phyloP scores from a whole-genome alignment of 2,113 vertebrate genomes.

The Neotragus pygmaeus region DNA sequence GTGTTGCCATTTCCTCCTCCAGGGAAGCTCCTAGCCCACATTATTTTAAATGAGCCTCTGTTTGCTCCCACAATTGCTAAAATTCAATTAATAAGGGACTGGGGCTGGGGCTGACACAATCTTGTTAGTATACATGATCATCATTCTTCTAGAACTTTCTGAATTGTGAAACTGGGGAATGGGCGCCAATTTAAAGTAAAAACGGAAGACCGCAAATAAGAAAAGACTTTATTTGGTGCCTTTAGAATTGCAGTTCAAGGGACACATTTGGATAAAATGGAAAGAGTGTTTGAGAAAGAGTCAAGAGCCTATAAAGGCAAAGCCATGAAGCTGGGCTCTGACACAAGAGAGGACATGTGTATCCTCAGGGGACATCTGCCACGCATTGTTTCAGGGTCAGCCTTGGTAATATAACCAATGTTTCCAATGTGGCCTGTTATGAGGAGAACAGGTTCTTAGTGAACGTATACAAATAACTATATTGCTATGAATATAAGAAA shows the following conservation, averaged over 20 bases:
- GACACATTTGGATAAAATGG: neutral
- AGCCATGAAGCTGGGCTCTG: neutral
- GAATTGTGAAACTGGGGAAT: neutral
- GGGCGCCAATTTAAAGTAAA: neutral
- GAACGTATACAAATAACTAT: neutral
- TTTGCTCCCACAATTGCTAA: neutral
- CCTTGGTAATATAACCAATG: neutral
- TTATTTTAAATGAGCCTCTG: neutral
- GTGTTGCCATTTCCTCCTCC: neutral
- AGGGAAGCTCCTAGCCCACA: neutral
- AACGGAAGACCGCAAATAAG: fast-evolving
- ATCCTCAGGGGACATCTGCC: neutral
- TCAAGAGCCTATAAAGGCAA: neutral
- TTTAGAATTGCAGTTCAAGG: neutral
- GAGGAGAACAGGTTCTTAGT: neutral
- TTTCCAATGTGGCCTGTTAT: neutral
- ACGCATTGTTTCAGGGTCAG: neutral
- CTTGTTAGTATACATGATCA: fast-evolving
- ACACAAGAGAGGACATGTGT: neutral
- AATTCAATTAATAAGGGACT: neutral
- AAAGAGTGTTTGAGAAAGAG: neutral
- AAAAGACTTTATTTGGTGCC: neutral
- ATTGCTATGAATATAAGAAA: neutral
- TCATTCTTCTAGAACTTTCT: neutral
- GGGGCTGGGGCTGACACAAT: neutral